A percentile compares a stretch with the other conserved stretches of the same genome.
These are phyloP conservation scores for Agraylea sexmaculata DNA, from an alignment of 1,140 invertebrate genomes.

Conservation along the genomic window DNA sequence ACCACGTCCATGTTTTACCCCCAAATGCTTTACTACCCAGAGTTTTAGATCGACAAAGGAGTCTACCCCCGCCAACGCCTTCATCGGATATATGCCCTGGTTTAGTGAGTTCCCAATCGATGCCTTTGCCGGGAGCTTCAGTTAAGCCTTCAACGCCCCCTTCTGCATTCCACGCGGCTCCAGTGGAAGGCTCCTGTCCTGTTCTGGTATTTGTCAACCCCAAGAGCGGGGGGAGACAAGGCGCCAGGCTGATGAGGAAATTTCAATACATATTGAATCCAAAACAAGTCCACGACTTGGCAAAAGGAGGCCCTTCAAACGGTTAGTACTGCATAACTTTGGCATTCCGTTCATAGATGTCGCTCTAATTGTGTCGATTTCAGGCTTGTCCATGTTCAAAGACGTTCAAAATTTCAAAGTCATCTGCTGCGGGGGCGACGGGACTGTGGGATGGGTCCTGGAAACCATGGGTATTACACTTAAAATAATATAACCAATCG, in stretches of 20 bases:
- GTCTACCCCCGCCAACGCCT: constrained; percentile 33
- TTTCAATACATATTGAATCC: constrained; percentile 92
- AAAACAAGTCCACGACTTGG: constrained; percentile 87
- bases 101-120: constrained; percentile 16
- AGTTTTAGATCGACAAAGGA: constrained; percentile 76
- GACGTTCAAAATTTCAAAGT: constrained; percentile 84
- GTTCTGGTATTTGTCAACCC: constrained; percentile 94
- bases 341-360: neutral
- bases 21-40: constrained; percentile 90
- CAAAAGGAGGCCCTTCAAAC: constrained; percentile 76
- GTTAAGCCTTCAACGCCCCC: constrained; percentile 52
- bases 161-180: constrained; percentile 67
- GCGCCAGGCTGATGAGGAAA: constrained; percentile 67
- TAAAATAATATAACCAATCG: neutral
- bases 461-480: constrained; percentile 80
- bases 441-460: constrained; percentile 92
- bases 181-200: constrained; percentile 60
- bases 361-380: constrained; percentile 6
- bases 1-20: constrained; percentile 79
- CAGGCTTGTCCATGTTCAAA: constrained; percentile 87
- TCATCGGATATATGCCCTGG: constrained; percentile 17
- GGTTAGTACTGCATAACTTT: constrained; percentile 32
- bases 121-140: constrained; percentile 13
- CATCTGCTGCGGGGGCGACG: constrained; percentile 94
- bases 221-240: constrained; percentile 89